Percentiles rank a stretch among this genome's conserved stretches.
Conservation (phyloP, 2,888 invertebrate species). For the Argyresthia albistria region DNA sequence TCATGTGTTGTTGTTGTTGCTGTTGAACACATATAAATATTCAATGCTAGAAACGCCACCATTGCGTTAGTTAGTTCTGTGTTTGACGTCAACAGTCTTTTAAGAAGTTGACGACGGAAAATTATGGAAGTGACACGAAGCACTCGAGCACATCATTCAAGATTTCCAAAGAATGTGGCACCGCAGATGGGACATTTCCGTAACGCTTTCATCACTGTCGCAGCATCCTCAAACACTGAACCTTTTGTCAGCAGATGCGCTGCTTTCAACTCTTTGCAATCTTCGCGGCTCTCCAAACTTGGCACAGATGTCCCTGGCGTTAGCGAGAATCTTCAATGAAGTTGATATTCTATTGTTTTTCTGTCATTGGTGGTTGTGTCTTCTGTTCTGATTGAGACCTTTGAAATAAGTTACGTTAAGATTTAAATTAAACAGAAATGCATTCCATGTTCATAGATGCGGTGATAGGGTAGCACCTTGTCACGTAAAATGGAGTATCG, state of each 20-base stretch:
- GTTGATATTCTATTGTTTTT: slow-evolving; percentile 18
- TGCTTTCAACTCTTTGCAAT: slow-evolving; percentile 21
- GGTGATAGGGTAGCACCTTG: too few relatives aligned
- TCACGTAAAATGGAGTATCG: too few relatives aligned
- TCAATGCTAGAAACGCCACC: too few relatives aligned
- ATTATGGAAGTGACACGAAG: too few relatives aligned
- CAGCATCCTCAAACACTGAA: slow-evolving; percentile 29
- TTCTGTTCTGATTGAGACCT: background rate
- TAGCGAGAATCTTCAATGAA: slow-evolving; percentile 15
- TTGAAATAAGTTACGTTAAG: background rate
- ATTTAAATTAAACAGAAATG: too few relatives aligned
- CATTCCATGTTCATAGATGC: too few relatives aligned
- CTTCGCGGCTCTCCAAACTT: slow-evolving; percentile 34
- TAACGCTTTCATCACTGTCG: slow-evolving; percentile 17
- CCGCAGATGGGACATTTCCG: slow-evolving; percentile 23
- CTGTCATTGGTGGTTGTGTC: background rate
- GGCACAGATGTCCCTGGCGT: slow-evolving; percentile 20
- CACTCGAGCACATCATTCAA: slow-evolving; percentile 6
- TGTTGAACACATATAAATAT: too few relatives aligned
- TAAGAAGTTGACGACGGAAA: too few relatives aligned
- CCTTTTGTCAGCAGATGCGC: slow-evolving; percentile 41
- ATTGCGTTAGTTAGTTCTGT: too few relatives aligned
- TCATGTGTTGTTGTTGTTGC: too few relatives aligned
- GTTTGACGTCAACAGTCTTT: too few relatives aligned
- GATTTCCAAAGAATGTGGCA: slow-evolving; percentile 24